Evolutionary conservation across 1,140 invertebrate genomes (phyloP).

Genomic region (Agraylea sexmaculata): DNA sequence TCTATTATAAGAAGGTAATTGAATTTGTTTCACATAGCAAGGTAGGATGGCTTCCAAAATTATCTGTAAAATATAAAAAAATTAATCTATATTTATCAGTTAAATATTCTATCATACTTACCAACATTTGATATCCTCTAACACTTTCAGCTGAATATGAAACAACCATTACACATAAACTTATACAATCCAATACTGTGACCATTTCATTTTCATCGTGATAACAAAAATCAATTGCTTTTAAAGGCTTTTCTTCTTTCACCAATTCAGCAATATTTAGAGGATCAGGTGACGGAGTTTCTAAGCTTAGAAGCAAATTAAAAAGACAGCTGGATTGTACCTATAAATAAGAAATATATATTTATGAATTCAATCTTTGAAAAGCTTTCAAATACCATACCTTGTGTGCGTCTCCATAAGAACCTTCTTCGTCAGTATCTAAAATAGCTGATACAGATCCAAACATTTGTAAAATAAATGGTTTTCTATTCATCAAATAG

Average conservation of each 20-base stretch:
- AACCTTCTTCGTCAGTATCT: slow-evolving; percentile 79
- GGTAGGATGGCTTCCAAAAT: slow-evolving; percentile 94
- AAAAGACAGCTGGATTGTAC: slow-evolving; percentile 85
- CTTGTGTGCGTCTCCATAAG: slow-evolving; percentile 83
- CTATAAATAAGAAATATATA: slow-evolving; percentile 34
- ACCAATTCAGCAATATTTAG: slow-evolving; percentile 92
- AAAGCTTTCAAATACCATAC: slow-evolving; percentile 38
- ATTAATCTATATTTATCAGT: neutral
- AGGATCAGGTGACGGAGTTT: slow-evolving; percentile 86
- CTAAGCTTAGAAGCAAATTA: slow-evolving; percentile 80
- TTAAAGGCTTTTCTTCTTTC: slow-evolving; percentile 89
- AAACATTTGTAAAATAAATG: slow-evolving; percentile 98
- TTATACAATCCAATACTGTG: slow-evolving; percentile 86
- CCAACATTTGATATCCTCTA: slow-evolving; percentile 94
- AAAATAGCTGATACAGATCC: slow-evolving; percentile 93
- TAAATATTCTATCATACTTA: slow-evolving; percentile 31
- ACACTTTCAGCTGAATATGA: slow-evolving; percentile 93
- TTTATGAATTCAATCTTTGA: neutral
- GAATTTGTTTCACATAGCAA: slow-evolving; percentile 87
- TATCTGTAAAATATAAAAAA: slow-evolving; percentile 31
- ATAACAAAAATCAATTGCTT: slow-evolving; percentile 95
- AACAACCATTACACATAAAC: slow-evolving; percentile 92
- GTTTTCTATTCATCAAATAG: slow-evolving; percentile 95
- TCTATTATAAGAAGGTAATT: slow-evolving; percentile 73
- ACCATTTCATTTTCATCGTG: slow-evolving; percentile 93